Evolutionary conservation across 2,888 invertebrate species (phyloP), one percentile per base, ranked within the genome.

Genomic region (Agriotes lineatus): DNA sequence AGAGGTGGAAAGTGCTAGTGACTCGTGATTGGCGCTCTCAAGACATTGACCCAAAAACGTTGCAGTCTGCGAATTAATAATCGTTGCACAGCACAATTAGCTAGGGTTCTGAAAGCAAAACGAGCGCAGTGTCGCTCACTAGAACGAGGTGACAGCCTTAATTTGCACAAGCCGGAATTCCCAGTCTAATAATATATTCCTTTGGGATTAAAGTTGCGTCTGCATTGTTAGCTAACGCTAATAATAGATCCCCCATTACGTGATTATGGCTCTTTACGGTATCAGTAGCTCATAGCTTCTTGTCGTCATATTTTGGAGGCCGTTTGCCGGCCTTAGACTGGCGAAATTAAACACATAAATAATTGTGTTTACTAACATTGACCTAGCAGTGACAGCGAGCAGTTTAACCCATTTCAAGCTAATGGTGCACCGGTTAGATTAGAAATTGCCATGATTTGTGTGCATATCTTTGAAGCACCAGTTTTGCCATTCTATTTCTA

Each of bases 41-140:
- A 58, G 71, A 69, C 72, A 71, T 72, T 72, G 71, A 69, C 72
- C 72, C 35, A 71, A 63, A 69, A 67, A 58, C 64, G 58, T 48
- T 63, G 9, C 25, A 12, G 30, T 44, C 44, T 64, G 54, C 20
- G 50, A 59, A 63, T 64, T 44, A 44, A 44, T 69, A 69, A 63
- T 66, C 30, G 37, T 52, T 50, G 62, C 58, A 45, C 25, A 54
- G 63, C 44, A 42, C 9, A 54, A 54, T 48, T 63, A 44, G 44
- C 42, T 63, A 44, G 44, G 57, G 12, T 63, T 63, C 42, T 50
- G 52, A 42, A 62, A 62, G 39, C n/a, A 39, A 52, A 65, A 50
- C n/a, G 44, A 42, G 50, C 45, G 25, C 56, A 48, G 18, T 58
- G 50, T 42, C 42, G 16, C 42, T 52, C 48, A 65, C 39, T 59